Evolutionary conservation across 2,888 invertebrate genomes (phyloP).

Genomic region (Nymphalis c-album): DNA sequence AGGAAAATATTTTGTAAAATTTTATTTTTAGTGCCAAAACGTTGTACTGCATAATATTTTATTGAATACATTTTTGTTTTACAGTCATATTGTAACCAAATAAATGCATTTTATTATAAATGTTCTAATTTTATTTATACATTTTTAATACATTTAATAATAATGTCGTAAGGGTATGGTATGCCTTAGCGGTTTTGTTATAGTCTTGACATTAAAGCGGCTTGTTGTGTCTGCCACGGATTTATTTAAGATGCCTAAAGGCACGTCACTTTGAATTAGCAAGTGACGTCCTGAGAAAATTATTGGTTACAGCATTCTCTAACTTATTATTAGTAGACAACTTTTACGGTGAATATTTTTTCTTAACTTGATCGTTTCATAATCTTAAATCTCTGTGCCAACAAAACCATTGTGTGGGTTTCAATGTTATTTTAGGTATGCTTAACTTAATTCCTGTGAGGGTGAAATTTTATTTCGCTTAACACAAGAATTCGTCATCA

Average conservation of each 20-base stretch:
- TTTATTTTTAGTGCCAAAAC: too few relatives aligned
- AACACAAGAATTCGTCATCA: background rate
- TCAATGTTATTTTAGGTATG: background rate
- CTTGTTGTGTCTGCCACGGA: slow-evolving; percentile 64
- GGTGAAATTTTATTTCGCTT: background rate
- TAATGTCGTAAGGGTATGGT: slow-evolving; percentile 18
- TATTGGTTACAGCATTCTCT: slow-evolving; percentile 28
- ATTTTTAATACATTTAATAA: background rate
- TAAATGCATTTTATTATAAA: too few relatives aligned
- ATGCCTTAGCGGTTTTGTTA: slow-evolving; percentile 59
- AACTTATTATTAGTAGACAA: background rate
- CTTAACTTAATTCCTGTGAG: background rate
- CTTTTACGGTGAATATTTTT: too few relatives aligned
- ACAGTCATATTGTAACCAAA: background rate
- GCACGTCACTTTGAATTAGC: slow-evolving; percentile 35
- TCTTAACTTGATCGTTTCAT: background rate
- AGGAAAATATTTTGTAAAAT: background rate
- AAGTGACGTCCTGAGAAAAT: slow-evolving; percentile 34
- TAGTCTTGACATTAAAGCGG: slow-evolving; percentile 68
- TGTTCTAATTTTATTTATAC: background rate
- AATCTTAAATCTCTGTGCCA: background rate
- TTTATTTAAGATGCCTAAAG: slow-evolving; percentile 55
- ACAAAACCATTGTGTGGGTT: background rate
- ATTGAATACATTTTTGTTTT: background rate
- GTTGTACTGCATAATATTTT: background rate